Evolutionary conservation across 2,797 vertebrate species (phyloP), one percentile per base, ranked within the genome.

Genomic region (Anomalospiza imberbis): DNA sequence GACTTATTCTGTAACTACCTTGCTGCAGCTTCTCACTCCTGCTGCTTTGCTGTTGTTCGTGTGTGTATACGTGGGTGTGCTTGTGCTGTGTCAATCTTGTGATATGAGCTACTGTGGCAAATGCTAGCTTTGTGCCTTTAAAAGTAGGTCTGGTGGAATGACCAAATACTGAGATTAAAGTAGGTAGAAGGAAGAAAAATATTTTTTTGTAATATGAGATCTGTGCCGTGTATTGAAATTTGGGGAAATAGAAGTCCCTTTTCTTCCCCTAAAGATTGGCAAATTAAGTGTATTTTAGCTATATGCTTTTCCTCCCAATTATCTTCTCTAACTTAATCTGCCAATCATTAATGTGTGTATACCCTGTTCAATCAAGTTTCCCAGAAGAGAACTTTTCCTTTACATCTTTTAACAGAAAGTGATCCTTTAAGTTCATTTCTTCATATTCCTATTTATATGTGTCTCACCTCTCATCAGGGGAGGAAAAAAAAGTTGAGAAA

Each of bases 1-100:
- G 60, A 58, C 25, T 54, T 34, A 45, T 50, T 75, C 22, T 71
- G 34, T 71, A 25, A 63, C 40, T 89, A 29, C 57, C 51, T 85
- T 74, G 82, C 91, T 94, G 11, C 60, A 76, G 83, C 95, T 94
- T 90, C 86, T 95, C 0, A 85, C 95, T 96, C 89, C 89, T 89
- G 88, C 91, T 91, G 84, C 75, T 93, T 92, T 91, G 91, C 73
- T 88, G 47, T 12, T 76, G 21, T 75, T 38, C 3, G 3, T 82
- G 81, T 68, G 44, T 79, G 60, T 58, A 2, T 4, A 22, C 26
- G 70, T 84, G 71, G 34, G 82, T 85, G 72, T 72, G 85, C 85
- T 78, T 55, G 71, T 87, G 67, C 77, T 54, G 22, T 78, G 75
- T 70, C 65, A 65, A 0, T 78, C 67, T 77, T 29, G 78, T 65